A percentile compares a stretch with the other conserved stretches of the same genome.
Conservation (phyloP, 2,888 invertebrate genomes). For the Kryphioiulus occultus region DNA sequence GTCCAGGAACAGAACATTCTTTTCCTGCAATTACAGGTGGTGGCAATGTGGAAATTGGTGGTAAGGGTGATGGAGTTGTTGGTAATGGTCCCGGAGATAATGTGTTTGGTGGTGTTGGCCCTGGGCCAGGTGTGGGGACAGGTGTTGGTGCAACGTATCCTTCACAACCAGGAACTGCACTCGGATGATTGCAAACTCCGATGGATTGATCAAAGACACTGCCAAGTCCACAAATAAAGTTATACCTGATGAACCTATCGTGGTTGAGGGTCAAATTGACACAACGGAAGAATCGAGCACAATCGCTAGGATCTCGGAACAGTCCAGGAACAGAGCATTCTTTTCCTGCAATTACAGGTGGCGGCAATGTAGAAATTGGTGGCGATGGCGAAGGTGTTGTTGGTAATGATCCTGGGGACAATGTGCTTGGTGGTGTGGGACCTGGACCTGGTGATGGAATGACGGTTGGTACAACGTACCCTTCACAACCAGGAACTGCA, state of each 20-base stretch:
- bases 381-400: neutral
- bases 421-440: slow-evolving; percentile 52
- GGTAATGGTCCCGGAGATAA: neutral
- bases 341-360: slow-evolving; percentile 23
- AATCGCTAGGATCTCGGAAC: slow-evolving; percentile 45
- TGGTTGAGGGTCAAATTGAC: slow-evolving; percentile 35
- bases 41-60: neutral
- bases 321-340: slow-evolving; percentile 42
- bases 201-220: slow-evolving; percentile 57
- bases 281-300: slow-evolving; percentile 43
- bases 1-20: slow-evolving; percentile 41
- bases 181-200: slow-evolving; percentile 56
- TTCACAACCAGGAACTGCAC: slow-evolving; percentile 51
- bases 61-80: neutral
- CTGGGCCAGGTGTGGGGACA: neutral
- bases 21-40: slow-evolving; percentile 38
- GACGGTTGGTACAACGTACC: neutral
- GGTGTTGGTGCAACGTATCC: neutral
- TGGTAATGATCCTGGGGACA: slow-evolving; percentile 47
- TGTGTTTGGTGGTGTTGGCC: neutral
- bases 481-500: too few species aligned
- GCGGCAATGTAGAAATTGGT: neutral
- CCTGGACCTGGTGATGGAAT: too few species aligned
- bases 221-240: slow-evolving; percentile 56
- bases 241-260: slow-evolving; percentile 39